Evolutionary conservation across 2,113 vertebrate species (phyloP).

Genomic region (Alethe diademata): DNA sequence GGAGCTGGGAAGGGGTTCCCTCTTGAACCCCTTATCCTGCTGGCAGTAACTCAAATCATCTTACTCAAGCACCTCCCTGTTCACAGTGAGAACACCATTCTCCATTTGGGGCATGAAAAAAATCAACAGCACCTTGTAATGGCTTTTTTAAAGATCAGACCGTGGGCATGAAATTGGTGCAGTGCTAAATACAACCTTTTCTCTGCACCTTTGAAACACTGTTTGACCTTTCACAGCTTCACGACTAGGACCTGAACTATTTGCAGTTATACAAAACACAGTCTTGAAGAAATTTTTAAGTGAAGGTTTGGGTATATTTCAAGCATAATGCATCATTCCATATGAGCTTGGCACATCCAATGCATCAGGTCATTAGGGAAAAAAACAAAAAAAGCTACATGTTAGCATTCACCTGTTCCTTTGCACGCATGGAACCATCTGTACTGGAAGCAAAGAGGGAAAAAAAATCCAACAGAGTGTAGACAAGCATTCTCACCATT

Average conservation of each 20-base stretch:
- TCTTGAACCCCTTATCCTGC: not conserved
- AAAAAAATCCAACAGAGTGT: accelerated
- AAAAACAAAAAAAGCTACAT: not conserved
- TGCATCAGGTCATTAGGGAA: accelerated
- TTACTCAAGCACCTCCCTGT: not conserved
- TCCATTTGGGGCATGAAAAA: not conserved
- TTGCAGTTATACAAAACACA: not conserved
- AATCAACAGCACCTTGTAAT: not conserved
- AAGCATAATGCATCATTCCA: not conserved
- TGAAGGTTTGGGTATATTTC: not conserved
- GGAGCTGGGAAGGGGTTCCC: not conserved
- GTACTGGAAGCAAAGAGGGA: accelerated
- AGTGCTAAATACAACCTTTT: not conserved
- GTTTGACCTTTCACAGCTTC: not conserved
- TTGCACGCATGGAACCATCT: not conserved
- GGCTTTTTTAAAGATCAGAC: not conserved
- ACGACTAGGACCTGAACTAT: not conserved
- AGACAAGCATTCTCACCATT: not conserved
- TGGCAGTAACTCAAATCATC: not conserved
- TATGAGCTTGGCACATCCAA: not conserved
- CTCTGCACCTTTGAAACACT: not conserved
- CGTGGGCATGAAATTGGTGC: not conserved
- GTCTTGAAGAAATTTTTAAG: not conserved
- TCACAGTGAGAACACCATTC: not conserved
- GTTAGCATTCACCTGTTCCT: not conserved